These are phyloP conservation scores for Trichonephila clavipes DNA, from an alignment of 1,140 invertebrate genomes.

Conservation along the genomic window DNA sequence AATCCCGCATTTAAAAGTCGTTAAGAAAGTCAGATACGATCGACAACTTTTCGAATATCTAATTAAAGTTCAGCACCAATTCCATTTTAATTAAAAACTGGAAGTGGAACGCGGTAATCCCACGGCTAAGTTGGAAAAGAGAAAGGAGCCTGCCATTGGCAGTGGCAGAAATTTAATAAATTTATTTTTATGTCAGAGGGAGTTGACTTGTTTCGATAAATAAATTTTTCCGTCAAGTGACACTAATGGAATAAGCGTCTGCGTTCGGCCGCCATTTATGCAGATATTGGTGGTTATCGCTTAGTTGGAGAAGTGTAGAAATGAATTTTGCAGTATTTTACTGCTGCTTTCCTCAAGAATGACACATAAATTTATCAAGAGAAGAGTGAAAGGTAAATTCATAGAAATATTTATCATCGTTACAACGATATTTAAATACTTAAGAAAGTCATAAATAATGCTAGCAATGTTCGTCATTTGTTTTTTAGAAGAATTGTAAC, in stretches of 20 bases:
- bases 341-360: background rate
- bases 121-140: background rate
- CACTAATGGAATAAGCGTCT: slow-evolving; percentile 24
- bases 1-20: slow-evolving; percentile 33
- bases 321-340: background rate
- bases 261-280: background rate
- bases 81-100: slow-evolving; percentile 27
- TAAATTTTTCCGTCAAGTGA: background rate
- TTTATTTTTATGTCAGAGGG: slow-evolving; percentile 32
- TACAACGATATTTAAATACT: no score
- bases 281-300: slow-evolving; percentile 14
- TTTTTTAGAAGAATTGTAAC: no score
- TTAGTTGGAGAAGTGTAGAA: background rate
- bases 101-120: slow-evolving; percentile 12
- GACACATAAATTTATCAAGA: background rate
- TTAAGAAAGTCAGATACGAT: slow-evolving; percentile 1
- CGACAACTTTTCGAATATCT: slow-evolving; percentile 25
- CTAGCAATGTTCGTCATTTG: background rate
- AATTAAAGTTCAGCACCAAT: slow-evolving; percentile 20
- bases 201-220: background rate
- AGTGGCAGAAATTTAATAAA: slow-evolving; percentile 16
- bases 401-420: background rate
- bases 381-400: background rate
- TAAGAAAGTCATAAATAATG: background rate
- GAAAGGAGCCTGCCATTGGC: background rate